Evolutionary conservation across 2,797 vertebrate species (phyloP).

Genomic region (Rhinella marina): DNA sequence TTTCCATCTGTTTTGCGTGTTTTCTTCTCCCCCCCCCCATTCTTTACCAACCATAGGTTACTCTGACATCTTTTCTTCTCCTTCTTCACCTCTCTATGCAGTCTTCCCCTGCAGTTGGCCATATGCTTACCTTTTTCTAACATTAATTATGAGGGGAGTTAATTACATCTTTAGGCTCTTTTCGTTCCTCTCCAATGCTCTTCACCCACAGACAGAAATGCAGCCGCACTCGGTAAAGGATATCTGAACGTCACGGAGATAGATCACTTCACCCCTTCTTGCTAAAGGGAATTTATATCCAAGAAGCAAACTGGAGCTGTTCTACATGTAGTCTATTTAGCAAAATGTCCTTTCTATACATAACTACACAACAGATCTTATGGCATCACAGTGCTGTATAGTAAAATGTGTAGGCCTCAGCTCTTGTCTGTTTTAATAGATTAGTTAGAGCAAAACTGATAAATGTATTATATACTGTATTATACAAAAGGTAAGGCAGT

Average conservation of each 20-base stretch:
- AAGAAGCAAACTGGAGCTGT: slow-evolving; percentile 1
- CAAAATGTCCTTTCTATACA: not conserved
- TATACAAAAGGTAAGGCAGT: no score
- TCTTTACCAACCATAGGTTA: not conserved
- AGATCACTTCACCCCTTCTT: slow-evolving; percentile 17
- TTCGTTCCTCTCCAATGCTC: slow-evolving; percentile 44
- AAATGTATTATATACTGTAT: no score
- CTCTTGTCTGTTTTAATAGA: not conserved
- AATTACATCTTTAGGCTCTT: slow-evolving; percentile 58
- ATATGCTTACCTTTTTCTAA: slow-evolving; percentile 59
- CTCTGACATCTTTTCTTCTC: not conserved
- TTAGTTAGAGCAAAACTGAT: no score
- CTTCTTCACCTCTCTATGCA: not conserved
- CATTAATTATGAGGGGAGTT: slow-evolving; percentile 59
- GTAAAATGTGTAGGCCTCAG: not conserved
- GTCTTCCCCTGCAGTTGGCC: slow-evolving; percentile 51
- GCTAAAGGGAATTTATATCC: slow-evolving; percentile 18
- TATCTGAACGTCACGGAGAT: slow-evolving; percentile 33
- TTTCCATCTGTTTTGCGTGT: not conserved
- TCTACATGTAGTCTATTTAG: slow-evolving; percentile 10
- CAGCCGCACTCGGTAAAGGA: slow-evolving; percentile 29
- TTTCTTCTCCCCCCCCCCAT: not conserved
- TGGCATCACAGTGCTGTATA: no score
- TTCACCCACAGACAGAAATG: slow-evolving; percentile 52
- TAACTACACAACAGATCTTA: not conserved